Base-by-base conservation (phyloP, 2,888 invertebrate species). In the Pristionchus exspectatus region DNA sequence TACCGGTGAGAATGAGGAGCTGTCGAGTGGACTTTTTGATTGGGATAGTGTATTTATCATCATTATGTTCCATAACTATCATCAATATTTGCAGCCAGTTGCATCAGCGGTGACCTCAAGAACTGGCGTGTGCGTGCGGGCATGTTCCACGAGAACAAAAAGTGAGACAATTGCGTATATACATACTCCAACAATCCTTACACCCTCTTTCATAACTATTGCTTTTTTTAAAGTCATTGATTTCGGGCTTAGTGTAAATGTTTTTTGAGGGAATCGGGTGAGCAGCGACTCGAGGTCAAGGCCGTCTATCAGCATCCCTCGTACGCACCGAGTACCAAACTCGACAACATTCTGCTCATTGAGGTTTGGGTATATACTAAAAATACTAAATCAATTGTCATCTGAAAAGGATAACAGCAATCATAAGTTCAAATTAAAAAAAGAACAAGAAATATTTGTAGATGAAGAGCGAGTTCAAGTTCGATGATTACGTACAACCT, bases 261-360 rank as follows among this genome's bases (percentile, higher is more conserved):
- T 50, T 30, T n/a, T 5, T 50, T 50, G 21, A 56, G 84, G 27
- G 84, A 85, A 10, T 18, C n/a, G 0, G 84, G 59, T 1, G 84
- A 81, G 59, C 84, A 56, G 59, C 33, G 84, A n/a, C 33, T 85
- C 33, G 59, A 16, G 12, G 12, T 85, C 30, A 85, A 85, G 33
- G 59, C 84, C 27, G 30, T 59, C 84, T 85, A 85, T 33, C 59
- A 56, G 59, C 84, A 85, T 85, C 84, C 84, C 33, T 56, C 84
- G 14, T 85, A 85, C 24, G 27, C 84, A 0, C 84, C 84, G 5
- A 27, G 27, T 21, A 59, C 84, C 56, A 85, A 85, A 18, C 59
- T 85, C 30, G 59, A 85, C 24, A 85, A 85, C 16, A 85, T 85
- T 10, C 50, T 59, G 38, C 56, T 85, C 18, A 85, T 85, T 33